Evolutionary conservation across 2,888 invertebrate genomes (phyloP).

Genomic region (Diaprepes abbreviatus): DNA sequence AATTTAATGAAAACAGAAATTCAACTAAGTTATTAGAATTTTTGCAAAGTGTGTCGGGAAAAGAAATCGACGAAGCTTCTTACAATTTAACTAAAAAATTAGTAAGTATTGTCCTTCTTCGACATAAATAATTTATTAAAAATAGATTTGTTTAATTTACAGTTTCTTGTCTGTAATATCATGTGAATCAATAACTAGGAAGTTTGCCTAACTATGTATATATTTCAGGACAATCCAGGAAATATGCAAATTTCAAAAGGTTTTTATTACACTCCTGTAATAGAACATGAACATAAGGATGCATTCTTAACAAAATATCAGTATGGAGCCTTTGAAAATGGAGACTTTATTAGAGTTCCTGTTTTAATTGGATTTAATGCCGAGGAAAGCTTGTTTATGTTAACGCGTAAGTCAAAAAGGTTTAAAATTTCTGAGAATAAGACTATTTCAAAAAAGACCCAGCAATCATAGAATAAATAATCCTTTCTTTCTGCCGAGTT

Average conservation of each 20-base stretch:
- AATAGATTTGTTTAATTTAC: no score
- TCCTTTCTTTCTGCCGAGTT: no score
- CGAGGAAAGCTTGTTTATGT: slow-evolving; percentile 49
- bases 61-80: slow-evolving; percentile 51
- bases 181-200: no score
- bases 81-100: slow-evolving; percentile 37
- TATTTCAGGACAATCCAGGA: slow-evolving; percentile 46
- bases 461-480: no score
- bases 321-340: slow-evolving; percentile 47
- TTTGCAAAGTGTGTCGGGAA: slow-evolving; percentile 51
- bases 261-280: slow-evolving; percentile 51
- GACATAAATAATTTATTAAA: no score
- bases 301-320: slow-evolving; percentile 48
- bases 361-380: slow-evolving; percentile 50
- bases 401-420: slow-evolving; percentile 26
- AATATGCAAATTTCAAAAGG: slow-evolving; percentile 52
- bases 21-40: slow-evolving; percentile 51
- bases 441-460: no score
- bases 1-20: slow-evolving; percentile 50
- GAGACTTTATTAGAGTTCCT: slow-evolving; percentile 46
- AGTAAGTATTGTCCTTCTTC: no score
- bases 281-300: slow-evolving; percentile 46
- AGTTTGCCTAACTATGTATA: no score
- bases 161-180: no score
- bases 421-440: not conserved